Percentiles rank a stretch among this genome's conserved stretches.
These are phyloP conservation scores for Heloderma charlesbogerti DNA, from an alignment of 2,113 vertebrate species.

Conservation along the genomic window DNA sequence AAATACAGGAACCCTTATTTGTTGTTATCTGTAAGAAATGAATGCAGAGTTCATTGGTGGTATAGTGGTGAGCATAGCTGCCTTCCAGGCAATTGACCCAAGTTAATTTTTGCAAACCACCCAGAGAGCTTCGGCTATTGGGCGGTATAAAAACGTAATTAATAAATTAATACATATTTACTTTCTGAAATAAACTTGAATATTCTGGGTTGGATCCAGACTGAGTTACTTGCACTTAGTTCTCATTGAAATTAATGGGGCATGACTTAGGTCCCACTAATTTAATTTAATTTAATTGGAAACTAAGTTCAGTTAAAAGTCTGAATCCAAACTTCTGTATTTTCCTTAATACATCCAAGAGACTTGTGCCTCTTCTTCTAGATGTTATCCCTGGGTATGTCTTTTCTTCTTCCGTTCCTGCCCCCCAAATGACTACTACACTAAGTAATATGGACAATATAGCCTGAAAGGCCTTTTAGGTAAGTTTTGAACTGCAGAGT, in stretches of 20 bases:
- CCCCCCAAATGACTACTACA: neutral
- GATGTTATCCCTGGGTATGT: too few relatives aligned
- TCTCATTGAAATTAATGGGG: neutral
- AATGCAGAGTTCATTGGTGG: neutral
- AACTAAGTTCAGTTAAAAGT: neutral
- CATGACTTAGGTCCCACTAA: neutral
- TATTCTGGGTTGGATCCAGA: neutral
- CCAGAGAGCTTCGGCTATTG: too few relatives aligned
- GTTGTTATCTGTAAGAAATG: neutral
- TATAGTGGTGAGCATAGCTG: too few relatives aligned
- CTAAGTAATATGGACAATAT: neutral
- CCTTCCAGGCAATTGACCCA: too few relatives aligned
- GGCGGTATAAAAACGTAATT: too few relatives aligned
- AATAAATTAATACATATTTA: too few relatives aligned
- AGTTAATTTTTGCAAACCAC: too few relatives aligned
- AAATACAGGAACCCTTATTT: neutral
- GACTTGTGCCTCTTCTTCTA: too few relatives aligned
- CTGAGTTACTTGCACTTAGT: neutral
- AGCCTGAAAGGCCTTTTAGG: neutral
- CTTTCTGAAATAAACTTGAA: neutral
- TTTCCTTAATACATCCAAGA: neutral
- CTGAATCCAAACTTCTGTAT: neutral
- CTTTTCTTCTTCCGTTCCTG: neutral
- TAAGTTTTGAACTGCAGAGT: neutral
- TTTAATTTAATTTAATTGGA: too few relatives aligned